Conservation (phyloP, 2,888 invertebrate species). For the Escarpia spicata region DNA sequence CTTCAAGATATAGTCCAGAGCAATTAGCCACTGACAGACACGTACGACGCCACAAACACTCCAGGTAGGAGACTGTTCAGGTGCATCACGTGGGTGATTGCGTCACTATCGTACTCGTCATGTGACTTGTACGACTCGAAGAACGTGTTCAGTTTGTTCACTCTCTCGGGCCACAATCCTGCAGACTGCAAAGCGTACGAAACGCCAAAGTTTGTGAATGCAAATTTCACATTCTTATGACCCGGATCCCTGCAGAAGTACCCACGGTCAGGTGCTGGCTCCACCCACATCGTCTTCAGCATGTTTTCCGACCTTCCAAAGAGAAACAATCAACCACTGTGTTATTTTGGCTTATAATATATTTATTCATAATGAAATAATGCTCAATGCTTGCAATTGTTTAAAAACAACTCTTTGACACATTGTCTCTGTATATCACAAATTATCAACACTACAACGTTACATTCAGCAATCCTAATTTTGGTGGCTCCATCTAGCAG, state of each 20-base stretch:
- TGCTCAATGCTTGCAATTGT: not conserved
- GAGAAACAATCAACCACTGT: not conserved
- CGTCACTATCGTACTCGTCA: conserved; percentile 33
- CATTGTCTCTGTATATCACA: not conserved
- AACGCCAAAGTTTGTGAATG: conserved; percentile 36
- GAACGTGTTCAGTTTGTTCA: conserved; percentile 31
- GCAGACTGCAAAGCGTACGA: conserved; percentile 32
- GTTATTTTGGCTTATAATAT: not conserved
- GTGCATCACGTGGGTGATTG: conserved; percentile 35
- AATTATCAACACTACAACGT: too few species aligned
- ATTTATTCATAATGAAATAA: not conserved
- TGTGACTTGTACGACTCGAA: conserved; percentile 33
- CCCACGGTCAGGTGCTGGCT: not conserved
- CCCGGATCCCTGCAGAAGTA: conserved; percentile 35
- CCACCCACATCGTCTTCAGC: not conserved
- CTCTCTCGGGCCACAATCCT: conserved; percentile 34
- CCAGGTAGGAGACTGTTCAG: conserved; percentile 35
- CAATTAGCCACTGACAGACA: not conserved
- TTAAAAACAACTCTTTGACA: not conserved
- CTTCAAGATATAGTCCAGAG: not conserved
- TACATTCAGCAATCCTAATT: too few species aligned
- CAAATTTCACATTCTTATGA: conserved; percentile 32
- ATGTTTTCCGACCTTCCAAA: not conserved
- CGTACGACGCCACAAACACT: conserved; percentile 20
- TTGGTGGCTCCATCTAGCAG: too few species aligned